Percentiles rank a stretch among this genome's conserved stretches.
These are phyloP conservation scores for Xiphophorus birchmanni DNA, from an alignment of 2,797 vertebrate genomes.

Conservation along the genomic window DNA sequence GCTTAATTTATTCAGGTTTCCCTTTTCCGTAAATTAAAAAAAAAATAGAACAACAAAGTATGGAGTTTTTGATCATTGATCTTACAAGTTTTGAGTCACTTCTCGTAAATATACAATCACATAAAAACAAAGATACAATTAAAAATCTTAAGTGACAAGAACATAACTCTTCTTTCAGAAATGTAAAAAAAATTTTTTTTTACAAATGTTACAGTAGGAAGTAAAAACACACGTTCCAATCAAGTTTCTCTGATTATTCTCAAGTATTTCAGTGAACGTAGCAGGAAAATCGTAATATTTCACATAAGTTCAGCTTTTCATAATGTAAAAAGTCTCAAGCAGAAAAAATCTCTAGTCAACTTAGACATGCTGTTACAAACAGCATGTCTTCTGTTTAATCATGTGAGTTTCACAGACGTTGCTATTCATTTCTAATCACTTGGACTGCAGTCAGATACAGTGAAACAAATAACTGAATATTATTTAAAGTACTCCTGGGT, in stretches of 20 bases:
- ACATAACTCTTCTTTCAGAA: neutral
- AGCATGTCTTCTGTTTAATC: neutral
- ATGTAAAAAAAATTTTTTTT: neutral
- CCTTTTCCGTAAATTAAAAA: neutral
- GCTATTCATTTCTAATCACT: slow-evolving; percentile 27
- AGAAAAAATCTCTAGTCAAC: neutral
- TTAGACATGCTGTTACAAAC: slow-evolving; percentile 1
- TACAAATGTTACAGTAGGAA: neutral
- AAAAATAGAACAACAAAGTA: neutral
- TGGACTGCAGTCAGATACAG: slow-evolving; percentile 1
- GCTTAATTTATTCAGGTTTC: neutral
- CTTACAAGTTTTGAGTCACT: neutral
- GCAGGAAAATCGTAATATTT: neutral
- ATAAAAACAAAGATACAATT: neutral
- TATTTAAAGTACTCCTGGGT: too few relatives aligned
- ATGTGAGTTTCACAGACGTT: slow-evolving; percentile 35
- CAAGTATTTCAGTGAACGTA: neutral
- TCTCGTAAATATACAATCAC: neutral
- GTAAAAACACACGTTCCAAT: neutral
- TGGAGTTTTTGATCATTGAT: neutral
- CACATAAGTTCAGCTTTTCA: neutral
- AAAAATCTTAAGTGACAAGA: neutral
- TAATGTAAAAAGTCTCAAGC: neutral
- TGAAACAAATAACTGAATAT: neutral
- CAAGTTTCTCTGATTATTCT: neutral